Conservation (phyloP, 2,888 invertebrate species). For the Tricholauxania praeusta region DNA sequence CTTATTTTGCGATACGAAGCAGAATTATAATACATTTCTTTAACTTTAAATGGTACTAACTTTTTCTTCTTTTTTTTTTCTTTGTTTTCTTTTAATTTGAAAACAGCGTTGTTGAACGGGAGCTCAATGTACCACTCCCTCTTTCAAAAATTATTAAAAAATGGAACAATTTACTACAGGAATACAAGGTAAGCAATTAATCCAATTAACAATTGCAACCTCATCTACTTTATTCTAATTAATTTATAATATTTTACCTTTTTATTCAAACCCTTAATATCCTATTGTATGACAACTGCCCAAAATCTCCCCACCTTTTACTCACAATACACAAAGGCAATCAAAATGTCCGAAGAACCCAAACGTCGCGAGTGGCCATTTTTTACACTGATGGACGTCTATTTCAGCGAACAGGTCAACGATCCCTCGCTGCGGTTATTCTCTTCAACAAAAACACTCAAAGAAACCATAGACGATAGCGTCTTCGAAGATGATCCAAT, state of each 20-base stretch:
- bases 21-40: constrained; percentile 27
- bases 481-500: constrained; percentile 69
- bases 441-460: constrained; percentile 68
- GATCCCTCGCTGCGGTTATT: constrained; percentile 68
- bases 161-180: constrained; percentile 69
- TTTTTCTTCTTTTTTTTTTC: constrained; percentile 41
- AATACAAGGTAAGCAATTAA: constrained; percentile 63
- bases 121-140: constrained; percentile 67
- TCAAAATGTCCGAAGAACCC: constrained; percentile 68
- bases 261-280: not conserved
- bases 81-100: not conserved
- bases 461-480: constrained; percentile 68
- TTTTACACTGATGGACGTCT: constrained; percentile 68
- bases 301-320: not conserved
- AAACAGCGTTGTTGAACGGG: constrained; percentile 66
- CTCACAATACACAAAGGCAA: constrained; percentile 55
- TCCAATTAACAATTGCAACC: constrained; percentile 11
- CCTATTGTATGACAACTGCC: not conserved
- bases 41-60: constrained; percentile 36
- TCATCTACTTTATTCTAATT: constrained; percentile 19
- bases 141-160: constrained; percentile 69
- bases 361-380: constrained; percentile 69
- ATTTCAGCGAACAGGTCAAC: constrained; percentile 69
- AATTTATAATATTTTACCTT: not conserved
- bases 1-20: not conserved